Evolutionary conservation across 2,888 invertebrate species (phyloP).

Genomic region (Dasysyrphus albostriatus): DNA sequence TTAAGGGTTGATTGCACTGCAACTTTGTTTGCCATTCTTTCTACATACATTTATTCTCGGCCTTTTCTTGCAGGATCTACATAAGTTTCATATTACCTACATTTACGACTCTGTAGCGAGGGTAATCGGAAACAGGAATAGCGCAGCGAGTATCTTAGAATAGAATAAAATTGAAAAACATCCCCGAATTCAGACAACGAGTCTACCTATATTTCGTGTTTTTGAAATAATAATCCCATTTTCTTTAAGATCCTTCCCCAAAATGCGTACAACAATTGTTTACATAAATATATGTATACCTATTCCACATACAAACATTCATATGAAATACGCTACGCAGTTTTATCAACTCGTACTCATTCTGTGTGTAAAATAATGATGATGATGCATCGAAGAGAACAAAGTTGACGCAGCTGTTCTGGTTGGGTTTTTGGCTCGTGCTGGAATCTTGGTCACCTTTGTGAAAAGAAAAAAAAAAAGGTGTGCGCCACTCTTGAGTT

Average conservation of each 20-base stretch:
- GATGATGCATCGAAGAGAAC: slow-evolving; percentile 69
- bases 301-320: slow-evolving; percentile 11
- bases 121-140: slow-evolving; percentile 49
- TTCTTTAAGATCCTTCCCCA: slow-evolving; percentile 27
- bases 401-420: slow-evolving; percentile 70
- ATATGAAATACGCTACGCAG: not conserved
- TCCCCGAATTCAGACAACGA: slow-evolving; percentile 45
- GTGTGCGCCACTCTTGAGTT: slow-evolving; percentile 69
- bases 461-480: slow-evolving; percentile 31
- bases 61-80: slow-evolving; percentile 27
- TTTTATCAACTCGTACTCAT: slow-evolving; percentile 20
- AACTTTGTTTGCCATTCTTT: slow-evolving; percentile 61
- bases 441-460: slow-evolving; percentile 74
- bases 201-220: slow-evolving; percentile 1
- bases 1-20: slow-evolving; percentile 72
- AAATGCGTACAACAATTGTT: slow-evolving; percentile 21
- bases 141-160: slow-evolving; percentile 38
- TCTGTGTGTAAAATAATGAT: slow-evolving; percentile 59
- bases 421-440: slow-evolving; percentile 68
- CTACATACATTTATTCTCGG: not conserved
- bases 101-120: not conserved
- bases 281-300: too few species aligned
- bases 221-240: not conserved
- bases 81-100: slow-evolving; percentile 60
- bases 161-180: slow-evolving; percentile 30